phyloP scores from a whole-genome alignment of 2,113 vertebrate species.

The Coracopsis vasa region DNA sequence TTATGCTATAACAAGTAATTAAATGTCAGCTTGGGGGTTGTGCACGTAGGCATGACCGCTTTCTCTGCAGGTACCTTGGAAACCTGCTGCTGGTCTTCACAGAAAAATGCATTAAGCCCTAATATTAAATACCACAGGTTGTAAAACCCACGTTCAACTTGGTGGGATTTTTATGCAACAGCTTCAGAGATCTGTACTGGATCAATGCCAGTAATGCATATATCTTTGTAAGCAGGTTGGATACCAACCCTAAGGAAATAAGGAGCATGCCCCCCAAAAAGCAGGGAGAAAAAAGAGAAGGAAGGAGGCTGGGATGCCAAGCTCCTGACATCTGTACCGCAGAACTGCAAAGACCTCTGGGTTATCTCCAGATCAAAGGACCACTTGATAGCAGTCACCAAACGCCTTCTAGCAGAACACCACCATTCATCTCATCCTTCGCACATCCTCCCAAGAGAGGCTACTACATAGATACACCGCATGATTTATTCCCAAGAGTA shows the following conservation, averaged over 20 bases:
- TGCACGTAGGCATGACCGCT: accelerated
- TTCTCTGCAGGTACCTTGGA: background rate
- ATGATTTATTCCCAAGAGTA: background rate
- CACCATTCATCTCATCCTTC: background rate
- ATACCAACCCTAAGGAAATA: background rate
- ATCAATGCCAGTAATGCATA: background rate
- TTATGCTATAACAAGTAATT: background rate
- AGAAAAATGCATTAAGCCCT: background rate
- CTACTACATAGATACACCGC: background rate
- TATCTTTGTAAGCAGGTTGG: background rate
- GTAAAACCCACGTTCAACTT: background rate
- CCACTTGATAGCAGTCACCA: constrained; percentile 30
- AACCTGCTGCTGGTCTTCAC: background rate
- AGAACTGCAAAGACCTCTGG: constrained; percentile 10
- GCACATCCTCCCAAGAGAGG: background rate
- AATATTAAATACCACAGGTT: accelerated
- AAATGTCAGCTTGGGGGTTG: background rate
- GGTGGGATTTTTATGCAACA: background rate
- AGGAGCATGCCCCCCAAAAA: background rate
- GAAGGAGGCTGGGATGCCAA: background rate
- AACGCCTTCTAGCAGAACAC: constrained; percentile 7
- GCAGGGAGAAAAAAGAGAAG: background rate
- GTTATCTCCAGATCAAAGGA: constrained; percentile 48
- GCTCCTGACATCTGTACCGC: constrained; percentile 7
- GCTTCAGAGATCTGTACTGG: background rate